A percentile compares a stretch with the other conserved stretches of the same genome.
Conservation (phyloP, 37 sponge, comb jelly and placozoan genomes). For the Chondrosia reniformis region DNA sequence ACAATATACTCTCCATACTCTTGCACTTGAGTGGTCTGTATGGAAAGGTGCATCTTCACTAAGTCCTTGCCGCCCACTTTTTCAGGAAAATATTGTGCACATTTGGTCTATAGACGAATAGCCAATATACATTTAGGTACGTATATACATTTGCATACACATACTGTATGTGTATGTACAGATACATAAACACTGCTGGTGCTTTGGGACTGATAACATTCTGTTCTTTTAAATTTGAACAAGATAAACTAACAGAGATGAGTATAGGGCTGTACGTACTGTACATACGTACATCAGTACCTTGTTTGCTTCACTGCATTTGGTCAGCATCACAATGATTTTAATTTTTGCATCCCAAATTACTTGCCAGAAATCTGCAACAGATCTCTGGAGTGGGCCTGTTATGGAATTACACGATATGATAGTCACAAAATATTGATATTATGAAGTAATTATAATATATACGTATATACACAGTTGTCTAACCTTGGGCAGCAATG, state of each 20-base stretch:
- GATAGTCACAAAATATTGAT: not conserved
- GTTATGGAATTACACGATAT: not conserved
- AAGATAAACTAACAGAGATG: too few relatives aligned
- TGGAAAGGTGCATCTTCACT: not conserved
- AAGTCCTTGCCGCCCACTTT: not conserved
- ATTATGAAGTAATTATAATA: too few relatives aligned
- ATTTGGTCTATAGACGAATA: not conserved
- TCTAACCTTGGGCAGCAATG: conserved; percentile 13
- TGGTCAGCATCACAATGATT: conserved; percentile 8
- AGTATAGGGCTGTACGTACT: too few relatives aligned
- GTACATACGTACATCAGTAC: conserved; percentile 41
- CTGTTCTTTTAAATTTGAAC: too few relatives aligned
- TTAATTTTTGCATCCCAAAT: not conserved
- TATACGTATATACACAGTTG: too few relatives aligned
- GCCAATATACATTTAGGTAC: too few relatives aligned
- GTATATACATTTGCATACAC: not conserved
- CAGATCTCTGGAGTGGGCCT: conserved; percentile 22
- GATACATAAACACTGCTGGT: too few relatives aligned
- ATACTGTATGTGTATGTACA: too few relatives aligned
- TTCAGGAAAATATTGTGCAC: conserved; percentile 5
- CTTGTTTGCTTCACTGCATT: not conserved
- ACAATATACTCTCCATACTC: not conserved
- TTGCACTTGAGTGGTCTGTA: not conserved
- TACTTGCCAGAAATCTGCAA: conserved; percentile 20
- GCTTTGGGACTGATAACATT: too few relatives aligned